Evolutionary conservation across 2,797 vertebrate genomes (phyloP).

Genomic region (Cyclopterus lumpus): DNA sequence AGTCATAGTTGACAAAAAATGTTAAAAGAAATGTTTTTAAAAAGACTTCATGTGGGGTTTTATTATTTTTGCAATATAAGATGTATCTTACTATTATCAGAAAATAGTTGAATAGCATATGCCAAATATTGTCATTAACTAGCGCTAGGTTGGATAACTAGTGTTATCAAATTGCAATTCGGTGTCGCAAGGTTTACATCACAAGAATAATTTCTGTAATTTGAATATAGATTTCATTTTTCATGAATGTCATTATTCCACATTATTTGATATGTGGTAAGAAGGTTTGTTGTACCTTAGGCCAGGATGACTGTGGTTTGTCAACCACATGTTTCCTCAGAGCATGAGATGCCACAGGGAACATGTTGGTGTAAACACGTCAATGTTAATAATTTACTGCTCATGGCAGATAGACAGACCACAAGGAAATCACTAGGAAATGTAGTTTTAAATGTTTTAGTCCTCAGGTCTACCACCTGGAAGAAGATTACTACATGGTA

Average conservation of each 20-base stretch:
- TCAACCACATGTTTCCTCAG: constrained; percentile 2
- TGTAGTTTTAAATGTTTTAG: constrained; percentile 18
- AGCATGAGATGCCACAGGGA: constrained; percentile 27
- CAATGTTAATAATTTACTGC: constrained; percentile 39
- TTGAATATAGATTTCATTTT: not conserved
- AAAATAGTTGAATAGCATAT: not conserved
- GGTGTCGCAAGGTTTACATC: not conserved
- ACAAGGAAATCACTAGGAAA: not conserved
- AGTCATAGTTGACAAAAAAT: not conserved
- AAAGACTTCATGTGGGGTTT: not conserved
- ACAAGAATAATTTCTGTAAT: not conserved
- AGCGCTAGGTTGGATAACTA: not conserved
- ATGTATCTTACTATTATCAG: not conserved
- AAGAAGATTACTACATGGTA: not conserved
- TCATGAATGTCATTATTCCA: not conserved
- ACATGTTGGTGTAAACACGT: not conserved
- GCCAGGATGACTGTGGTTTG: not conserved
- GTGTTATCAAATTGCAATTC: not conserved
- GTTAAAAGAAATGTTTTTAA: no score
- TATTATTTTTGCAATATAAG: not conserved
- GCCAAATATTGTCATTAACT: not conserved
- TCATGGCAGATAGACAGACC: constrained; percentile 5
- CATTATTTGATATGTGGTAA: not conserved
- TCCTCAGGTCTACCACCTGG: not conserved
- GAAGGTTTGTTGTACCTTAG: constrained; percentile 11